Evolutionary conservation across 92 coral and sea anemone species (phyloP), one percentile per base, ranked within the genome.

Genomic region (Micromussa lordhowensis): DNA sequence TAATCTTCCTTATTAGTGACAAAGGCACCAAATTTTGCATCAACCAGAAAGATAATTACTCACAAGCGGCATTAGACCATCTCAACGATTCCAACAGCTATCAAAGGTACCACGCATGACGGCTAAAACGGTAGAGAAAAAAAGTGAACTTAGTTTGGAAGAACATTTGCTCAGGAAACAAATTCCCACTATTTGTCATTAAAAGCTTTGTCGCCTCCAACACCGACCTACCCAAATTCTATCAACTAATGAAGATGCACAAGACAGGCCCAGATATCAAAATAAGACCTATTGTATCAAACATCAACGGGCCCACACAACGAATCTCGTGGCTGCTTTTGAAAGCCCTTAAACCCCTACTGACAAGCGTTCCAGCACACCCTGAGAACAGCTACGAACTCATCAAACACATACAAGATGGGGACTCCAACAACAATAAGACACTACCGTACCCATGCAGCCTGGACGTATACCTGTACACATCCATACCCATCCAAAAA

Each of bases 61-160:
- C 49, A 34, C 82, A 80, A 21, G 94, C 87, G 15, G 91, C 96
- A 18, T 49, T 73, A 24, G 53, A 84, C 63, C 94, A 93, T 49
- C 94, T 88, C 24, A 84, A 61, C 40, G 82, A 87, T 61, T 21
- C 88, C 77, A 85, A 68, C 83, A 90, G 88, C 29, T 88, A 88
- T 24, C 78, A 74, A 75, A 70, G 29, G 78, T 91, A 6, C 87
- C 94, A 16, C 90, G 85, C 36, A 85, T 94, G 91, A 31, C 92
- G 5, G 94, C 94, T 55, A 91, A 94, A 73, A 91, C 94, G 22
- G 79, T 93, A 30, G 92, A 94, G 81, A 85, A 82, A 32, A 88
- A 88, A 78, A n/a, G 81, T 89, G 79, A 91, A 88, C 38, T 15
- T 89, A n/a, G 81, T 81, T n/a, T 93, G 94, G 94, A 93, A 82